Evolutionary conservation across 1,140 invertebrate species (phyloP).

Genomic region (Procambarus clarkii): DNA sequence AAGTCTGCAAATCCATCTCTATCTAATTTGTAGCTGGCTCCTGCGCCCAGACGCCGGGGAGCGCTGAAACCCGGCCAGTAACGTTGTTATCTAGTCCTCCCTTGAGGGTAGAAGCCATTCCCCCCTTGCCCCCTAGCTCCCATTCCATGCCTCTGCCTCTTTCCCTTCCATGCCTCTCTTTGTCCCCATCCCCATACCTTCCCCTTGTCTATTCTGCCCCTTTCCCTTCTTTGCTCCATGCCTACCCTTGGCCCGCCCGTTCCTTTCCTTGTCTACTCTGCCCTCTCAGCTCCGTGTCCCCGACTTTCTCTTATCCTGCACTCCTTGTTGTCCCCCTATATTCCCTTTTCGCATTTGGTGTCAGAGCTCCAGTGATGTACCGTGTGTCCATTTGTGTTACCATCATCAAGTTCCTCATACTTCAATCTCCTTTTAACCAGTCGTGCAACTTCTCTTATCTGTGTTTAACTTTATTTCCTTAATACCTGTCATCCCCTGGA

Average conservation of each 20-base stretch:
- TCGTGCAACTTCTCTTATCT: too few relatives aligned
- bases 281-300: neutral
- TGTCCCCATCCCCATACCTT: neutral
- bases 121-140: neutral
- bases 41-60: neutral
- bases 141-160: neutral
- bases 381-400: too few relatives aligned
- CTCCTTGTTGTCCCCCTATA: too few relatives aligned
- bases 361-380: too few relatives aligned
- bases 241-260: neutral
- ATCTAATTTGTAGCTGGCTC: constrained; percentile 47
- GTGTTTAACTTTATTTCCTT: too few relatives aligned
- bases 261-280: neutral
- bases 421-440: too few relatives aligned
- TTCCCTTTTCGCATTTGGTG: too few relatives aligned
- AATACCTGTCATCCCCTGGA: too few relatives aligned
- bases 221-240: neutral
- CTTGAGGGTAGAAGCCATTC: neutral
- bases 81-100: constrained; percentile 7
- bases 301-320: too few relatives aligned
- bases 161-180: neutral
- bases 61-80: neutral
- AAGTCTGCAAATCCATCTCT: constrained; percentile 44
- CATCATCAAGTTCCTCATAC: too few relatives aligned
- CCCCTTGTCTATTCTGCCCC: neutral